phyloP scores from a whole-genome alignment of 2,113 vertebrate species.

The Catagonus wagneri region DNA sequence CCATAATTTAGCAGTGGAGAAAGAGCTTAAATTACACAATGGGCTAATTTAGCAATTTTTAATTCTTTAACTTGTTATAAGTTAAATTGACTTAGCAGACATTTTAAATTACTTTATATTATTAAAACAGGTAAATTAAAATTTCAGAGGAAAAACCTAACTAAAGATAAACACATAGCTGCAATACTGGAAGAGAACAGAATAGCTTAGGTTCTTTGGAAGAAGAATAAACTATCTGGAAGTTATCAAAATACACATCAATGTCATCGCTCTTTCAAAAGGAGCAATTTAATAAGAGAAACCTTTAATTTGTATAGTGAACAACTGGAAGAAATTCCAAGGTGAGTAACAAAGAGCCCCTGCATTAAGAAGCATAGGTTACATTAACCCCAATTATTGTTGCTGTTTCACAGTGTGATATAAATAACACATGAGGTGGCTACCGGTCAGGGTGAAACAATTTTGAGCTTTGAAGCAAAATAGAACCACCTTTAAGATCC shows the following conservation, averaged over 20 bases:
- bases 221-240: background rate
- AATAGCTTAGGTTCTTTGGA: background rate
- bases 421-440: background rate
- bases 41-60: background rate
- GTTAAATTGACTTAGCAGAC: background rate
- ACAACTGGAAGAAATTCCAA: background rate
- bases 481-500: background rate
- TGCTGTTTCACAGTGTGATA: too few species aligned
- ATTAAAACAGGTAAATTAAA: background rate
- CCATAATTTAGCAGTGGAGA: background rate
- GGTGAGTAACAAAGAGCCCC: background rate
- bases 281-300: background rate
- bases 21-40: background rate
- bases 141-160: background rate
- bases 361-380: background rate
- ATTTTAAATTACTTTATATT: slow-evolving; percentile 34
- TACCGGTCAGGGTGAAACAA: background rate
- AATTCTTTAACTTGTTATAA: slow-evolving; percentile 42
- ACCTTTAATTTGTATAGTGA: background rate
- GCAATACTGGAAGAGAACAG: background rate
- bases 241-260: background rate
- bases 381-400: background rate
- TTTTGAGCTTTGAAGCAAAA: background rate
- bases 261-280: background rate
- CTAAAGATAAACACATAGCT: background rate